phyloP scores from a whole-genome alignment of 2,113 vertebrate genomes.

The Ptychochromis oligacanthus region DNA sequence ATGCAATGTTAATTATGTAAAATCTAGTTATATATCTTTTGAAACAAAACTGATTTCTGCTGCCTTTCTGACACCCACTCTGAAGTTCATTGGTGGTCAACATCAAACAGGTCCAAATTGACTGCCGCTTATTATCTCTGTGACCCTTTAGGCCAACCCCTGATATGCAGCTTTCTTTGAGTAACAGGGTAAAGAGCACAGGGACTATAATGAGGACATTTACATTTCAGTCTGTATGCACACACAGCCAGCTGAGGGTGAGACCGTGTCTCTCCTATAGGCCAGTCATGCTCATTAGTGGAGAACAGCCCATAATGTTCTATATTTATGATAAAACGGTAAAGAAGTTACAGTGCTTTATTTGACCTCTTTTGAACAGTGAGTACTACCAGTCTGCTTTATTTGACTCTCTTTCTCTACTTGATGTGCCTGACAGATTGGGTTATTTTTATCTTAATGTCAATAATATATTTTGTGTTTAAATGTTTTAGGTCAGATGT shows the following conservation, averaged over 20 bases:
- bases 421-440: not conserved
- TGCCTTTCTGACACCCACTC: conserved; percentile 21
- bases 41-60: conserved; percentile 13
- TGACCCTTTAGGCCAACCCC: conserved; percentile 52
- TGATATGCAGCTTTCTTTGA: conserved; percentile 56
- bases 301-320: conserved; percentile 35
- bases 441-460: conserved; percentile 1
- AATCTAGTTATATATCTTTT: conserved; percentile 31
- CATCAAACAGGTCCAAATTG: conserved; percentile 58
- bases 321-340: conserved; percentile 38
- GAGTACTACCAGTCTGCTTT: not conserved
- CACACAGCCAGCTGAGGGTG: conserved; percentile 9
- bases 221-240: conserved; percentile 64
- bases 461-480: not conserved
- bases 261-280: conserved; percentile 27
- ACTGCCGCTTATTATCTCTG: conserved; percentile 71
- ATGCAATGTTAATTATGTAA: conserved; percentile 55
- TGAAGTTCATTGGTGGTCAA: conserved; percentile 47
- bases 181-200: conserved; percentile 50
- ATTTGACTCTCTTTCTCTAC: not conserved
- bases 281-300: conserved; percentile 67
- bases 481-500: conserved; percentile 89
- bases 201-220: conserved; percentile 77
- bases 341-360: conserved; percentile 15
- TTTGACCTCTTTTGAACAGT: conserved; percentile 32